These are phyloP conservation scores for Limnephilus marmoratus DNA, from an alignment of 2,888 invertebrate species.

Conservation along the genomic window DNA sequence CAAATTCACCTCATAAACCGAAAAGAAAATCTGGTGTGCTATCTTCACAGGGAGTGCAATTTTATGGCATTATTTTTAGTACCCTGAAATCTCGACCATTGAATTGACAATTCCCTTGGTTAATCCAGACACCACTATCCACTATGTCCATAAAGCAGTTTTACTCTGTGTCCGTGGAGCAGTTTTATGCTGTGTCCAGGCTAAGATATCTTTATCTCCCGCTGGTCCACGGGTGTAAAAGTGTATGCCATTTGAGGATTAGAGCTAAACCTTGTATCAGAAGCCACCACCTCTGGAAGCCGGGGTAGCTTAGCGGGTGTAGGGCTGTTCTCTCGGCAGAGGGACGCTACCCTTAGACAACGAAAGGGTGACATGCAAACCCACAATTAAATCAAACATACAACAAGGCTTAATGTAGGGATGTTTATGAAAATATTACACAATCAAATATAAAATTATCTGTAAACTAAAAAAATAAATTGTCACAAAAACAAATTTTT, in stretches of 20 bases:
- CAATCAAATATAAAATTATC: neutral
- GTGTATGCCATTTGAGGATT: conserved; percentile 59
- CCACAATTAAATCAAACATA: neutral
- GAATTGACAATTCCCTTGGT: conserved; percentile 57
- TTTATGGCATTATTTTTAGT: conserved; percentile 21
- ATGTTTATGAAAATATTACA: neutral
- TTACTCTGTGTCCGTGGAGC: neutral
- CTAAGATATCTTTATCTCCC: conserved; percentile 57
- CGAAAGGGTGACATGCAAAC: conserved; percentile 8
- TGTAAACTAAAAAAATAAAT: neutral
- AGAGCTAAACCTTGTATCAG: conserved; percentile 64
- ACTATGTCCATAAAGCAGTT: conserved; percentile 2
- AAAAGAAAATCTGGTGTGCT: neutral
- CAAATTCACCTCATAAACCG: neutral
- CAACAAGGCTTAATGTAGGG: neutral
- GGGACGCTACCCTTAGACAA: conserved; percentile 26
- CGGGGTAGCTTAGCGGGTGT: conserved; percentile 49
- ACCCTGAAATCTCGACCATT: conserved; percentile 24
- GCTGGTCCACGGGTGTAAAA: conserved; percentile 52
- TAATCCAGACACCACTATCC: conserved; percentile 53
- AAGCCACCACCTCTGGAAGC: conserved; percentile 47
- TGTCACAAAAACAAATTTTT: neutral
- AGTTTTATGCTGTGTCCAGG: conserved; percentile 5
- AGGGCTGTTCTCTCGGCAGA: conserved; percentile 40
- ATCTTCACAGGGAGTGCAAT: neutral